Evolutionary conservation across 2,113 vertebrate genomes (phyloP), one percentile per base, ranked within the genome.

Genomic region (Hydrochoerus hydrochaeris): DNA sequence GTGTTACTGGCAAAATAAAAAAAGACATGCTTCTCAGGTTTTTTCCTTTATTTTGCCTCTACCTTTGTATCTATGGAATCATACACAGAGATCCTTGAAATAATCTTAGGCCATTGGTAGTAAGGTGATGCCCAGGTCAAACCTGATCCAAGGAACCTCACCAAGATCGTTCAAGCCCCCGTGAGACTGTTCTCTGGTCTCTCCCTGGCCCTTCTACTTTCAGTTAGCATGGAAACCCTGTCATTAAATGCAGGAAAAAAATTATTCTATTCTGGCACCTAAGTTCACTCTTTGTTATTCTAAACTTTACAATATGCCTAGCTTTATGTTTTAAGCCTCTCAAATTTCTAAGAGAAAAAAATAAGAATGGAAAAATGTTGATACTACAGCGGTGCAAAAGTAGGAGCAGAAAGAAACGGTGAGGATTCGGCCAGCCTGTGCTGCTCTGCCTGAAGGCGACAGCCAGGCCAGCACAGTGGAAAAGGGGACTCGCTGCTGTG

Each of bases 311-410:
- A 20, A 22, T 60, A 57, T 81, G n/a, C 84, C 80, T 38, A 62
- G 52, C 58, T 86, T 96, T 90, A 38, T 77, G 38, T 65, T 84
- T 46, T 69, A 26, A 93, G 91, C 69, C 46, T 69, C 69, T 88
- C 58, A 71, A 85, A 75, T 81, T 67, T 81, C 52, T 78, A 46
- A 30, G 60, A 57, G 28, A 49, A 84, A 90, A 95, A 85, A 86
- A 75, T 54, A 63, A 77, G 10, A 67, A 24, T n/a, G 22, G n/a
- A 62, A 88, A 91, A 81, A n/a, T 26, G 57, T 32, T 30, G 75
- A 41, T 3, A 89, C n/a, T 62, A 32, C 22, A 57, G 22, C 91
- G 84, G n/a, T 65, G 52, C 44, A 82, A 73, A 41, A 62, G 35
- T n/a, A 91, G 28, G 41, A 69, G 10, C 91, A 88, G 60, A 73